A percentile compares a stretch with the other conserved stretches of the same genome.
phyloP scores from a whole-genome alignment of 2,797 vertebrate species.

The Fratercula arctica region DNA sequence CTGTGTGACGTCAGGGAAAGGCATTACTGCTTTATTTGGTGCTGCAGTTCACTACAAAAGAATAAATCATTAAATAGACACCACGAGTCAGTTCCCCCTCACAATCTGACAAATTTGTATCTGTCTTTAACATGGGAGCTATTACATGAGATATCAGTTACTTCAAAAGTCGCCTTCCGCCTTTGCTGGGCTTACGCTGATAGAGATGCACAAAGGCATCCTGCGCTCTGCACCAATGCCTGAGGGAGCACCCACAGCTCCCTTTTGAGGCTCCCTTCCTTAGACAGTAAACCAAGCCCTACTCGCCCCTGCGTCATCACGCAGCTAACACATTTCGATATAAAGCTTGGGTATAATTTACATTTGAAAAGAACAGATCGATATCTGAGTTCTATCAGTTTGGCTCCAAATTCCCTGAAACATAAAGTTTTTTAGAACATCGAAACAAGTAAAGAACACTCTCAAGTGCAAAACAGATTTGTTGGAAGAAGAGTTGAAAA shows the following conservation, averaged over 20 bases:
- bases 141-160: slow-evolving; percentile 67
- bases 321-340: slow-evolving; percentile 44
- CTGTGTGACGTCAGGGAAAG: background rate
- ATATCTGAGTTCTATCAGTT: slow-evolving; percentile 69
- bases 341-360: slow-evolving; percentile 68
- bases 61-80: slow-evolving; percentile 65
- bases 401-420: slow-evolving; percentile 62
- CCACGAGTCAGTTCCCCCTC: slow-evolving; percentile 55
- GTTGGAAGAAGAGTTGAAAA: slow-evolving; percentile 65
- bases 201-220: slow-evolving; percentile 54
- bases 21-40: background rate
- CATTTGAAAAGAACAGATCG: slow-evolving; percentile 60
- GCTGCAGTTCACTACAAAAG: slow-evolving; percentile 40
- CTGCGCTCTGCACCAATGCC: slow-evolving; percentile 41
- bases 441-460: slow-evolving; percentile 40
- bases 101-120: slow-evolving; percentile 67
- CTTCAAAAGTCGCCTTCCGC: slow-evolving; percentile 58
- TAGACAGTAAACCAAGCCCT: slow-evolving; percentile 55
- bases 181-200: slow-evolving; percentile 30
- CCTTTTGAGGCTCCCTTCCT: slow-evolving; percentile 50
- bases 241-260: slow-evolving; percentile 21
- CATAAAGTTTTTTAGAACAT: slow-evolving; percentile 64
- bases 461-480: slow-evolving; percentile 44
- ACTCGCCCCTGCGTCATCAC: slow-evolving; percentile 7
- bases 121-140: slow-evolving; percentile 51